Evolutionary conservation across 2,113 vertebrate species (phyloP), one percentile per base, ranked within the genome.

Genomic region (Alosa alosa): DNA sequence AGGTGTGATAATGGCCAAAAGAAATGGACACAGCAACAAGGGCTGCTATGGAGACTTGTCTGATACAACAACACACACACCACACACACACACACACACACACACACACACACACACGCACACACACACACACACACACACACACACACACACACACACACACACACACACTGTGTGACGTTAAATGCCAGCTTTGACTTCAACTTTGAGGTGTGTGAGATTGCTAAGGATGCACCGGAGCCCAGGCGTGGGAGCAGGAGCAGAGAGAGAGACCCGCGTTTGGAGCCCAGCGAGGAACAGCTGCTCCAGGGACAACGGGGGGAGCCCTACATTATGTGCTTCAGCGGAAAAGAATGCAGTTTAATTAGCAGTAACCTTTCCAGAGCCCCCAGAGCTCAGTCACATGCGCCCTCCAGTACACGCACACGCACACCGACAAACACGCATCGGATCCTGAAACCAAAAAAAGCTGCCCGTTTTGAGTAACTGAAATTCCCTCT

Each of bases 301-400:
- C 89, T 88, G 89, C 84, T 81, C 17, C 55, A 45, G 83, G 84
- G 52, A 82, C 78, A 82, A 78, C 87, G 86, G 41, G 52, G 86
- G 81, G 84, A 84, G 52, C 64, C 83, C 78, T 82, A 57, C 72
- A 86, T 88, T 88, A 75, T 90, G 84, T 81, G 86, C 89, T 88
- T 86, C 87, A 85, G 82, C 86, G 83, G 49, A 87, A 85, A 88
- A 82, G 83, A 87, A 86, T 86, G 86, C 57, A 81, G 87, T 90
- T 87, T 88, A 87, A 90, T 90, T 90, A 88, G 87, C 87, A 87
- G 83, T 90, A 90, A 88, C 86, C 87, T 88, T 86, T 86, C 20
- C 36, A 31, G 78, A 47, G 82, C 81, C 83, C 81, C 83, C 72
- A 86, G 87, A 88, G 84, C 82, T 50, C 60, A 86, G 82, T 15